phyloP scores from a whole-genome alignment of 1,140 invertebrate species.

The Colletes gigas region DNA sequence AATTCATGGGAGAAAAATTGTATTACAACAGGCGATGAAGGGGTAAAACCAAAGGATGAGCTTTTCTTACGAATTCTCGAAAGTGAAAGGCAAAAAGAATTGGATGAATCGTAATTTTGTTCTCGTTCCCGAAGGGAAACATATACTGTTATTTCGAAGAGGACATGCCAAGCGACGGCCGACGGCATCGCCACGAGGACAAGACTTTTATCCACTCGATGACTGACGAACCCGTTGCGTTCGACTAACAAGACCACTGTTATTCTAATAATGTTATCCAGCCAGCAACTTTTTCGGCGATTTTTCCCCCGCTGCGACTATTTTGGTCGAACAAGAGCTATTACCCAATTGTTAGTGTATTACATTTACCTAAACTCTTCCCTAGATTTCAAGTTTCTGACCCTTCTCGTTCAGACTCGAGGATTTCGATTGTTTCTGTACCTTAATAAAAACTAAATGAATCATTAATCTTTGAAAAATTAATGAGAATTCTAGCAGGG shows the following conservation, averaged over 20 bases:
- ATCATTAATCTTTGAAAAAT: too few relatives aligned
- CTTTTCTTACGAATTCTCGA: too few relatives aligned
- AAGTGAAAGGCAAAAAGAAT: not conserved
- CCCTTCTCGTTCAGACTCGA: too few relatives aligned
- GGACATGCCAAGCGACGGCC: slow-evolving; percentile 76
- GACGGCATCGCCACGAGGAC: slow-evolving; percentile 66
- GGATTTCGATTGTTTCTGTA: too few relatives aligned
- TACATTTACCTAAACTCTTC: too few relatives aligned
- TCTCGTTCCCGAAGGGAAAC: slow-evolving; percentile 38
- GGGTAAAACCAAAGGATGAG: slow-evolving; percentile 8
- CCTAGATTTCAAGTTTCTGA: too few relatives aligned
- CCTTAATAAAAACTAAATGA: too few relatives aligned
- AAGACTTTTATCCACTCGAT: slow-evolving; percentile 63
- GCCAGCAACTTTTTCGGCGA: slow-evolving; percentile 37
- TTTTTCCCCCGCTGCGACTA: slow-evolving; percentile 29
- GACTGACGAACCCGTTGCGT: slow-evolving; percentile 67
- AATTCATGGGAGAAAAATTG: too few relatives aligned
- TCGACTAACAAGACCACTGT: slow-evolving; percentile 42
- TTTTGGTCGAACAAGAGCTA: not conserved
- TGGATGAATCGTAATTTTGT: too few relatives aligned
- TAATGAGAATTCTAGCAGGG: too few relatives aligned
- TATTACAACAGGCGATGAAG: not conserved
- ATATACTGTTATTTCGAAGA: slow-evolving; percentile 55
- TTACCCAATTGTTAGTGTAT: too few relatives aligned
- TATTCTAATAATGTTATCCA: slow-evolving; percentile 59